Percentiles rank a stretch among this genome's conserved stretches.
phyloP scores from a whole-genome alignment of 2,888 invertebrate genomes.

The Adelognathus sp. region DNA sequence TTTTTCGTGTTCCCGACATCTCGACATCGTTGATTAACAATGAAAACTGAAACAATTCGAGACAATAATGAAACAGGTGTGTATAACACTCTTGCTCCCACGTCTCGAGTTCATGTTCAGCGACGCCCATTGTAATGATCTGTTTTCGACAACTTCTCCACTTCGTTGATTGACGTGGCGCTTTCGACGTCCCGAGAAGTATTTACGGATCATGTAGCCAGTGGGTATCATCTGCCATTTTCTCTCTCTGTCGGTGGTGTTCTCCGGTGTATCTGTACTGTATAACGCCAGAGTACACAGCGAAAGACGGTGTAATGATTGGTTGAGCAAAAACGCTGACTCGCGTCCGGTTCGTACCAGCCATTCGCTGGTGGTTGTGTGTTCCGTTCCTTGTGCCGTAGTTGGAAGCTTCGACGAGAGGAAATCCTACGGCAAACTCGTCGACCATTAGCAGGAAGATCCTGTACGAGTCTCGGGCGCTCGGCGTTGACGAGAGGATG shows the following conservation, averaged over 20 bases:
- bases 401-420: conserved; percentile 41
- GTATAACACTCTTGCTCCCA: neutral
- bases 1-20: too few species aligned
- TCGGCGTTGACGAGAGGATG: neutral
- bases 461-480: neutral
- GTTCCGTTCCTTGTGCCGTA: conserved; percentile 46
- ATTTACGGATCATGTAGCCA: neutral
- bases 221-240: neutral
- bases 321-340: conserved; percentile 57
- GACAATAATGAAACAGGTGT: neutral
- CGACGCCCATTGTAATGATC: neutral
- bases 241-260: neutral
- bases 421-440: conserved; percentile 41
- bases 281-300: conserved; percentile 12
- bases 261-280: conserved; percentile 17
- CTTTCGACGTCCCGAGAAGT: neutral
- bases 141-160: conserved; percentile 1
- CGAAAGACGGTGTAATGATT: conserved; percentile 55
- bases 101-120: neutral
- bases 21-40: too few species aligned
- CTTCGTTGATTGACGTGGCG: neutral
- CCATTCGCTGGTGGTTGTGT: conserved; percentile 43
- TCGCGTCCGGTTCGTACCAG: conserved; percentile 57
- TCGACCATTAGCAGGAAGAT: conserved; percentile 44
- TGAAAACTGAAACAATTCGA: too few species aligned